Evolutionary conservation across 2,888 invertebrate genomes (phyloP).

Genomic region (Lepetodrilus schrolli): DNA sequence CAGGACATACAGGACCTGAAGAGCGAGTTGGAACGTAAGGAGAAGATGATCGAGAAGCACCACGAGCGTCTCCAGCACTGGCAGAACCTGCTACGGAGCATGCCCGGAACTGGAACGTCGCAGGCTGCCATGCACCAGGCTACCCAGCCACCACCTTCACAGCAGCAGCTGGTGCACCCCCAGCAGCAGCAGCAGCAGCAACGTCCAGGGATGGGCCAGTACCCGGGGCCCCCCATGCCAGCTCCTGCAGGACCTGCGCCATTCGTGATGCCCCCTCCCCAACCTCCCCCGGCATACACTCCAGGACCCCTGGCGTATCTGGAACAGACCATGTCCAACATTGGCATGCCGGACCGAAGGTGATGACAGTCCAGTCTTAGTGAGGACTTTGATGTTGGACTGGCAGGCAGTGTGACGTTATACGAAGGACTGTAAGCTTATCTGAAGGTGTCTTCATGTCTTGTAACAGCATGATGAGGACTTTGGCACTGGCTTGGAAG

Average conservation of each 20-base stretch:
- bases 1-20: conserved; percentile 89
- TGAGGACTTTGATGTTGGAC: not conserved
- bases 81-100: conserved; percentile 83
- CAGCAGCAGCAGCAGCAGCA: conserved; percentile 45
- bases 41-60: conserved; percentile 89
- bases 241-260: conserved; percentile 35
- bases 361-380: conserved; percentile 25
- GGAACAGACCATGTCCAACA: conserved; percentile 92
- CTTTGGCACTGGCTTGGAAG: too few species aligned
- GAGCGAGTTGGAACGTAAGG: conserved; percentile 90
- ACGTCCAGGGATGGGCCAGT: conserved; percentile 38
- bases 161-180: conserved; percentile 29
- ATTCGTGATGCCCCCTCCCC: conserved; percentile 54
- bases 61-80: conserved; percentile 92
- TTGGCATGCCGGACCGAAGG: conserved; percentile 87
- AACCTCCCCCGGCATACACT: conserved; percentile 50
- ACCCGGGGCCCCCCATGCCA: conserved; percentile 47
- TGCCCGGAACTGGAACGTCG: conserved; percentile 38
- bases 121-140: conserved; percentile 34
- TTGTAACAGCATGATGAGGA: too few species aligned
- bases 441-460: too few species aligned
- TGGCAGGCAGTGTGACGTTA: not conserved
- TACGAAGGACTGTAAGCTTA: not conserved
- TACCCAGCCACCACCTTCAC: conserved; percentile 32
- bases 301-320: conserved; percentile 89